Evolutionary conservation across 2,888 invertebrate species (phyloP).

Genomic region (Micoletzkya japonica): DNA sequence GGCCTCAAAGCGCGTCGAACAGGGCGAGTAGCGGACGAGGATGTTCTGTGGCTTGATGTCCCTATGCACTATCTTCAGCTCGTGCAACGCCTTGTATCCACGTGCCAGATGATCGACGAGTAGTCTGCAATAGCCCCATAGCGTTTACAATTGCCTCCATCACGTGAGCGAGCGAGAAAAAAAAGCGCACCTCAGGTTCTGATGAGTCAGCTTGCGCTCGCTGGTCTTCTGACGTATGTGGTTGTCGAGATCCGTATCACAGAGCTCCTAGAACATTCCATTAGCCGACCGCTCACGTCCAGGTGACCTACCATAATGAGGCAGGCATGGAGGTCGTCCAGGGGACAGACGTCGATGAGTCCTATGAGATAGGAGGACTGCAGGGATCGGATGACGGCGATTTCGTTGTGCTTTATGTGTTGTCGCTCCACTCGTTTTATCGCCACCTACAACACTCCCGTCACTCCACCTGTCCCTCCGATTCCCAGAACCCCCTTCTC

Average conservation of each 20-base stretch:
- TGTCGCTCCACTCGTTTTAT: slow-evolving; percentile 53
- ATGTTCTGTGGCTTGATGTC: slow-evolving; percentile 64
- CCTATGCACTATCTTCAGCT: slow-evolving; percentile 58
- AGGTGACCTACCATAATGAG: slow-evolving; percentile 45
- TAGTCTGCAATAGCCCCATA: slow-evolving; percentile 38
- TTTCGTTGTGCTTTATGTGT: slow-evolving; percentile 56
- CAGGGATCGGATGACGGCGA: slow-evolving; percentile 45
- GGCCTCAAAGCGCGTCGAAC: slow-evolving; percentile 39
- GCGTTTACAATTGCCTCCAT: not conserved
- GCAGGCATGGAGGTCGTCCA: slow-evolving; percentile 48
- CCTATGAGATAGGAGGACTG: slow-evolving; percentile 37
- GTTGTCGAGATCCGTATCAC: slow-evolving; percentile 56
- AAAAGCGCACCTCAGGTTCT: slow-evolving; percentile 46
- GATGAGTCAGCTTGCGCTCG: slow-evolving; percentile 43
- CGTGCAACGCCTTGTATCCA: slow-evolving; percentile 58
- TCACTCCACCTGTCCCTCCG: no score
- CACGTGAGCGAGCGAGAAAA: slow-evolving; percentile 3
- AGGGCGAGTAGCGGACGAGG: slow-evolving; percentile 45
- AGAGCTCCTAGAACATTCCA: slow-evolving; percentile 39
- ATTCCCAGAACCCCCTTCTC: no score
- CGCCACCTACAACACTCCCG: slow-evolving; percentile 55
- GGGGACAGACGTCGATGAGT: slow-evolving; percentile 57
- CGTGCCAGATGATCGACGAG: slow-evolving; percentile 57
- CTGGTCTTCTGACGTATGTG: slow-evolving; percentile 47
- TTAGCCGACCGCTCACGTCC: not conserved